These are phyloP conservation scores for Zaprionus gabonicus DNA, from an alignment of 1,140 invertebrate species.

Conservation along the genomic window DNA sequence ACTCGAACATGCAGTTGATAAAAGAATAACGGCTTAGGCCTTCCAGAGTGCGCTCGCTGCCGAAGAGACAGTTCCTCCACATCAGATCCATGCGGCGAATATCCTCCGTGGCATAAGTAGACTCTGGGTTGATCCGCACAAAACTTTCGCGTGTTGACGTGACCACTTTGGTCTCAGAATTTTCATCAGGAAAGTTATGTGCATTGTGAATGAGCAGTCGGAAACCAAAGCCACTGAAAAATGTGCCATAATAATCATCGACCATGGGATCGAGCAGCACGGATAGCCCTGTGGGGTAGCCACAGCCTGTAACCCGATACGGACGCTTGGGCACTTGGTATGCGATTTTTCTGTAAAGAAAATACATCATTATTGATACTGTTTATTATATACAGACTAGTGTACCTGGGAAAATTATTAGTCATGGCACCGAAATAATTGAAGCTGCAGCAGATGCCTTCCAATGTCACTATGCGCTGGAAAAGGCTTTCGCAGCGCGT, in stretches of 20 bases:
- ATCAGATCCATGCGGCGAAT: constrained; percentile 85
- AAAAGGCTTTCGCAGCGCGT: constrained; percentile 87
- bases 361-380: neutral
- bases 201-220: constrained; percentile 86
- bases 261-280: constrained; percentile 85
- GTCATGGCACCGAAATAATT: constrained; percentile 86
- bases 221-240: constrained; percentile 81
- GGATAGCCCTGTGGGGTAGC: constrained; percentile 87
- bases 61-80: constrained; percentile 86
- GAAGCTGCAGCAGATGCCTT: constrained; percentile 88
- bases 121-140: constrained; percentile 86
- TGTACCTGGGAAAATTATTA: constrained; percentile 81
- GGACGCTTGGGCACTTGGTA: constrained; percentile 83
- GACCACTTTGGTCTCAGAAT: constrained; percentile 86
- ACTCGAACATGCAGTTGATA: constrained; percentile 87
- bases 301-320: constrained; percentile 87
- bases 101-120: constrained; percentile 86
- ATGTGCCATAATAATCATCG: constrained; percentile 85
- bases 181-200: constrained; percentile 87
- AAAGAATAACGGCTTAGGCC: constrained; percentile 86
- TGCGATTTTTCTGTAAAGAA: constrained; percentile 66
- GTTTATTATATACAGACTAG: neutral
- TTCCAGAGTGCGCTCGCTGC: constrained; percentile 84
- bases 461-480: constrained; percentile 85
- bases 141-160: constrained; percentile 86